These are phyloP conservation scores for Lomographa bimaculata DNA, from an alignment of 2,888 invertebrate genomes.

Conservation along the genomic window DNA sequence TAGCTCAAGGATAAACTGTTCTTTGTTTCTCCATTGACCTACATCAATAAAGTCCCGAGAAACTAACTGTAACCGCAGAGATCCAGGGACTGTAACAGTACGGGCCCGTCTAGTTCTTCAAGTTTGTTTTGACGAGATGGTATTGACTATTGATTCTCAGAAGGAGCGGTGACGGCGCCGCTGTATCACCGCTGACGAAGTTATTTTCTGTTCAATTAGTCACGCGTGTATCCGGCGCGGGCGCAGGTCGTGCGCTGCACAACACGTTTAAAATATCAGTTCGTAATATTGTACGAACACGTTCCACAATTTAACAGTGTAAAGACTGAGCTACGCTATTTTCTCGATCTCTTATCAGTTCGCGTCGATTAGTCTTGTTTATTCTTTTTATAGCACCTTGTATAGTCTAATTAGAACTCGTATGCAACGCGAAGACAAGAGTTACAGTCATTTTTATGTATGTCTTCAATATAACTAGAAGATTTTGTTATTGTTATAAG, in stretches of 20 bases:
- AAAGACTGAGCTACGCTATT: conserved; percentile 11
- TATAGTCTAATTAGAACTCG: conserved; percentile 17
- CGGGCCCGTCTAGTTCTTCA: conserved; percentile 8
- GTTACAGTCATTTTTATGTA: no score
- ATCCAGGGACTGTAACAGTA: no score
- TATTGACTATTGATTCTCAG: conserved; percentile 68
- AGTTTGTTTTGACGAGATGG: conserved; percentile 14
- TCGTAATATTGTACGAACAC: conserved; percentile 22
- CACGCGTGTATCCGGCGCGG: conserved; percentile 79
- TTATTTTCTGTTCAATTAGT: conserved; percentile 82
- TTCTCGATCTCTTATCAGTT: conserved; percentile 25
- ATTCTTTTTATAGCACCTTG: conserved; percentile 14
- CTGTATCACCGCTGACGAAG: conserved; percentile 79
- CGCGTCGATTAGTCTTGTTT: conserved; percentile 25
- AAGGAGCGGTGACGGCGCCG: conserved; percentile 71
- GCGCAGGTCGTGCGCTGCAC: conserved; percentile 54
- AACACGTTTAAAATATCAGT: conserved; percentile 33
- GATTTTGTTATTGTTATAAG: no score
- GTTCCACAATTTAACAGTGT: conserved; percentile 23
- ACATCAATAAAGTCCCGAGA: conserved; percentile 7
- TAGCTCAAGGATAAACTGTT: conserved; percentile 3
- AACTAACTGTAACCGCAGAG: conserved; percentile 9
- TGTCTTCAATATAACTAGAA: no score
- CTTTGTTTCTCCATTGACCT: conserved; percentile 10
- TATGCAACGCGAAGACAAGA: conserved; percentile 13